phyloP scores from a whole-genome alignment of 2,888 invertebrate genomes.

The Leucozona laternaria region DNA sequence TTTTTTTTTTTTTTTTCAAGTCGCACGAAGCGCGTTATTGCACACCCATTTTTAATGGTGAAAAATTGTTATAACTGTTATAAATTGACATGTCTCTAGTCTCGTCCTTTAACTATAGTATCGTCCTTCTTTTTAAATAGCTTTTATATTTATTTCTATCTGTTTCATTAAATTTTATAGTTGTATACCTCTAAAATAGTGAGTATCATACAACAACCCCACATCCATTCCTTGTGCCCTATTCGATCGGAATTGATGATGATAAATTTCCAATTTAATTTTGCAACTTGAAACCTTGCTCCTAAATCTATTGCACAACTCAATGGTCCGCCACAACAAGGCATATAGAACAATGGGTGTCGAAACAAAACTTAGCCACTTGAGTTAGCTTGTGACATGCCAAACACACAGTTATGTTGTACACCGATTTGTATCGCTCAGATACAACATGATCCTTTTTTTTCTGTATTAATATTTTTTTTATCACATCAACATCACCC shows the following conservation, averaged over 20 bases:
- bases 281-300: not conserved
- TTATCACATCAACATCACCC: conserved; percentile 11
- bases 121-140: too few species aligned
- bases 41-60: too few species aligned
- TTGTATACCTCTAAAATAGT: too few species aligned
- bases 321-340: not conserved
- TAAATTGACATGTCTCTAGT: too few species aligned
- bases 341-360: conserved; percentile 31
- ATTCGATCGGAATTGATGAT: conserved; percentile 24
- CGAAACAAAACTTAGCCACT: conserved; percentile 34
- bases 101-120: too few species aligned
- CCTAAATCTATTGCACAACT: conserved; percentile 10
- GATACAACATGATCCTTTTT: conserved; percentile 18
- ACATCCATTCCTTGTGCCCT: not conserved
- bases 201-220: not conserved
- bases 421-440: conserved; percentile 7
- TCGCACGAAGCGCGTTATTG: too few species aligned
- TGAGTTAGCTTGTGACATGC: conserved; percentile 33
- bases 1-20: too few species aligned
- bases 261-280: conserved; percentile 39
- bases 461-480: not conserved
- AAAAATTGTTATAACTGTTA: too few species aligned
- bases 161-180: too few species aligned
- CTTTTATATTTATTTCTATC: too few species aligned
- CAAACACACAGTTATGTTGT: conserved; percentile 4